A percentile compares a stretch with the other conserved stretches of the same genome.
phyloP scores from a whole-genome alignment of 1,140 invertebrate genomes.

The honey bee (Apis mellifera) region DNA sequence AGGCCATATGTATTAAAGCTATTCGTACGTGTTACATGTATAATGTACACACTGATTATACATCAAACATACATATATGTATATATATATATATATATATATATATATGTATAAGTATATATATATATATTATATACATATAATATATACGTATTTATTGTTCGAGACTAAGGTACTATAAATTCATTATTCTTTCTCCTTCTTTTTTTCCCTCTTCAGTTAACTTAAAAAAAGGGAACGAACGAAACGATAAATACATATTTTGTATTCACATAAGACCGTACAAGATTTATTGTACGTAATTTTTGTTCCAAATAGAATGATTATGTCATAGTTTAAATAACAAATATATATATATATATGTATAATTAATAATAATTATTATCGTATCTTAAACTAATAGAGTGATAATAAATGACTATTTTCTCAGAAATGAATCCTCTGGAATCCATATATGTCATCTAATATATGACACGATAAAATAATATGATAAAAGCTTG shows the following conservation, averaged over 20 bases:
- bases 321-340: neutral
- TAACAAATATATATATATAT: neutral
- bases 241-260: neutral
- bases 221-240: neutral
- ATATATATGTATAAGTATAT: neutral
- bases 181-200: constrained; percentile 9
- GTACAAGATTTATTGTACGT: neutral
- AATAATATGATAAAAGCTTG: too few relatives aligned
- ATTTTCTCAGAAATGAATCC: neutral
- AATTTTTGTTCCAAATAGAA: neutral
- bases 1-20: constrained; percentile 51
- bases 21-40: constrained; percentile 26
- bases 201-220: neutral
- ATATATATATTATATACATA: constrained; percentile 12
- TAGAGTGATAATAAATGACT: neutral
- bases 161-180: constrained; percentile 27
- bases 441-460: neutral
- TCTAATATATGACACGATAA: neutral
- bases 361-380: neutral
- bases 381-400: neutral
- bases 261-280: neutral
- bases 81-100: constrained; percentile 1
- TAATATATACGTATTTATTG: constrained; percentile 24
- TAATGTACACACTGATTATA: constrained; percentile 29
- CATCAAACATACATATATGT: neutral